Percentiles rank a stretch among this genome's conserved stretches.
These are phyloP conservation scores for Coptodon rendalli DNA, from an alignment of 2,113 vertebrate genomes.

Conservation along the genomic window DNA sequence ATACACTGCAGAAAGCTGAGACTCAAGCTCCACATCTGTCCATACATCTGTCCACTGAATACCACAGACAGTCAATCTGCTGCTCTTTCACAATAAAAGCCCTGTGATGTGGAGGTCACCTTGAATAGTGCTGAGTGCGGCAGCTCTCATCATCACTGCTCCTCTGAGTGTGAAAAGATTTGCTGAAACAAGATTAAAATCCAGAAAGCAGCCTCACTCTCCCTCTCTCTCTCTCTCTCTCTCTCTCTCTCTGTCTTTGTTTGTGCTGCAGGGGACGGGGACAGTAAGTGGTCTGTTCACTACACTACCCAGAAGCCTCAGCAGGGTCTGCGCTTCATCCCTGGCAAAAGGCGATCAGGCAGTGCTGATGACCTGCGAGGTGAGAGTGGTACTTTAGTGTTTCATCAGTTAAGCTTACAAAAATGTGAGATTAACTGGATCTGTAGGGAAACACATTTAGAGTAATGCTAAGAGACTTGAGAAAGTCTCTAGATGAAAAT, in stretches of 20 bases:
- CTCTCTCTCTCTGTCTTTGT: not conserved
- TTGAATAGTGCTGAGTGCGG: conserved; percentile 33
- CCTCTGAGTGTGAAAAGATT: not conserved
- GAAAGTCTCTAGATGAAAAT: not conserved
- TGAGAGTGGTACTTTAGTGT: not conserved
- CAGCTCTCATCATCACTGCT: not conserved
- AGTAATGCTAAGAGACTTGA: not conserved
- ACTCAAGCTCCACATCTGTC: not conserved
- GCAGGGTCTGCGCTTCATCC: conserved; percentile 42
- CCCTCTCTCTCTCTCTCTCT: not conserved
- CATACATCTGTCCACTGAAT: not conserved
- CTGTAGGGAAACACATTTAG: not conserved
- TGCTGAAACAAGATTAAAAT: conserved; percentile 6
- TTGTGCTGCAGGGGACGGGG: conserved; percentile 35
- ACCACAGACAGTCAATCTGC: not conserved
- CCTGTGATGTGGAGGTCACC: conserved; percentile 9
- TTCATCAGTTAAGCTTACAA: not conserved
- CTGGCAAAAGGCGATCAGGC: not conserved
- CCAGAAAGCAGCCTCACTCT: not conserved
- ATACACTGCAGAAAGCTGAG: not conserved
- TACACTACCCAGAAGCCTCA: conserved; percentile 61
- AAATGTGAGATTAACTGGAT: not conserved
- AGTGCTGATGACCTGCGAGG: conserved; percentile 39
- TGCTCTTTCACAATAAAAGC: conserved; percentile 21
- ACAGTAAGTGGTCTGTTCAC: conserved; percentile 56